Conservation (phyloP, 2,113 vertebrate genomes). For the Nesoenas mayeri region DNA sequence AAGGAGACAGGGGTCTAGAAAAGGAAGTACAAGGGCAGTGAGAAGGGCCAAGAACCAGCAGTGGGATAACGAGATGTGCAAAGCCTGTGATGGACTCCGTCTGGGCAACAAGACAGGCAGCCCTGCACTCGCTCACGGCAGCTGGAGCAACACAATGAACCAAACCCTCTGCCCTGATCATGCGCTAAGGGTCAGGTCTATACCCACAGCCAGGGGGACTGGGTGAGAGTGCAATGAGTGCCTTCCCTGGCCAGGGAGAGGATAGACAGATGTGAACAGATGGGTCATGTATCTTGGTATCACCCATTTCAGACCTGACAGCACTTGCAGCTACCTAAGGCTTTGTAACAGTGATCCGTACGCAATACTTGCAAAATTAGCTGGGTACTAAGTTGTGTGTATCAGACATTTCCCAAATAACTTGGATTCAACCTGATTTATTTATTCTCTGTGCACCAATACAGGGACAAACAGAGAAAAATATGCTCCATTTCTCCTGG, state of each 20-base stretch:
- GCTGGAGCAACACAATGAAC: not conserved
- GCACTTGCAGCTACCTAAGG: not conserved
- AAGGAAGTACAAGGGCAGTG: not conserved
- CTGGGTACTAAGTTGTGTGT: not conserved
- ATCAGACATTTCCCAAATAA: not conserved
- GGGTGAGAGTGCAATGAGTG: not conserved
- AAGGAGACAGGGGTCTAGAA: not conserved
- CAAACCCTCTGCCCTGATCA: not conserved
- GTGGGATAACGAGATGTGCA: not conserved
- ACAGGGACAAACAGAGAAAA: not conserved
- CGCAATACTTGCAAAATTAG: not conserved
- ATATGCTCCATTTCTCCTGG: not conserved
- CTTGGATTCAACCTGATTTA: not conserved
- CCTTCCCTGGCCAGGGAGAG: not conserved
- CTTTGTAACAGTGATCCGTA: not conserved
- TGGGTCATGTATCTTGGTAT: not conserved
- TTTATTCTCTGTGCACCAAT: not conserved
- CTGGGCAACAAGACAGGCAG: rapidly evolving
- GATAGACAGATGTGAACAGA: not conserved
- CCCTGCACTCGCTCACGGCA: not conserved
- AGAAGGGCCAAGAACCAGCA: not conserved
- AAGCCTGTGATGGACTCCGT: not conserved
- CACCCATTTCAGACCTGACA: not conserved
- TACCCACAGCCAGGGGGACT: not conserved
- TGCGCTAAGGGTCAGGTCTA: not conserved